Conservation (phyloP, 1,140 invertebrate species). For the Coenobita brevimanus region DNA sequence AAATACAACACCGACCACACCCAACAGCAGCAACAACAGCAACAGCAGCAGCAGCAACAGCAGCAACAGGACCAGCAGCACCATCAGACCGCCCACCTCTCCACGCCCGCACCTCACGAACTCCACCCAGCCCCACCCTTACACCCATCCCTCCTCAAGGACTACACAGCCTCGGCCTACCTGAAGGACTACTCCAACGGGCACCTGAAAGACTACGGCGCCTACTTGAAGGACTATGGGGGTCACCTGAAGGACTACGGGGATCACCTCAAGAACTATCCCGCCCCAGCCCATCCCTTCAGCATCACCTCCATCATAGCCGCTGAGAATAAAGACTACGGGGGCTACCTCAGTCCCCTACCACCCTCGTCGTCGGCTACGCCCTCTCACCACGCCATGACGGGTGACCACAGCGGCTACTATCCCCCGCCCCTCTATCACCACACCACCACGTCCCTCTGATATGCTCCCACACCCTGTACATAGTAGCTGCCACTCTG, state of each 20-base stretch:
- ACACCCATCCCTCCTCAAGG: constrained; percentile 65
- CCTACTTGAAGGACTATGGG: constrained; percentile 67
- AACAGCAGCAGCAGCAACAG: constrained; percentile 58
- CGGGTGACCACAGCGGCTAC: constrained; percentile 35
- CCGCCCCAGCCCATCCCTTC: constrained; percentile 66
- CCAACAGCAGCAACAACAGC: constrained; percentile 60
- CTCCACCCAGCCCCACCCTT: constrained; percentile 54
- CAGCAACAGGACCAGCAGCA: constrained; percentile 33
- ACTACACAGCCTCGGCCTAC: constrained; percentile 64
- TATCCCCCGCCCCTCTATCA: constrained; percentile 58
- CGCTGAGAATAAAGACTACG: constrained; percentile 67
- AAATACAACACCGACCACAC: constrained; percentile 59
- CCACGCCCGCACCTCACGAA: constrained; percentile 42
- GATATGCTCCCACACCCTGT: constrained; percentile 32
- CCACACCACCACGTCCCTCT: constrained; percentile 60
- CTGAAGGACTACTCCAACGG: constrained; percentile 68
- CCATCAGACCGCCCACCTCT: constrained; percentile 41
- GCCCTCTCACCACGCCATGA: constrained; percentile 40
- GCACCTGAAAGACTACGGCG: constrained; percentile 63
- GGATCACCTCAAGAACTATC: constrained; percentile 68
- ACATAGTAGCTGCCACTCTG: background rate
- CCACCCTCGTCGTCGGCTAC: constrained; percentile 57
- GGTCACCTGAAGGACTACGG: constrained; percentile 57
- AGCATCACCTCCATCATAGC: constrained; percentile 69
- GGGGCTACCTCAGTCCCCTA: constrained; percentile 62